These are phyloP conservation scores for Lysandra bellargus DNA, from an alignment of 2,888 invertebrate genomes.

Conservation along the genomic window DNA sequence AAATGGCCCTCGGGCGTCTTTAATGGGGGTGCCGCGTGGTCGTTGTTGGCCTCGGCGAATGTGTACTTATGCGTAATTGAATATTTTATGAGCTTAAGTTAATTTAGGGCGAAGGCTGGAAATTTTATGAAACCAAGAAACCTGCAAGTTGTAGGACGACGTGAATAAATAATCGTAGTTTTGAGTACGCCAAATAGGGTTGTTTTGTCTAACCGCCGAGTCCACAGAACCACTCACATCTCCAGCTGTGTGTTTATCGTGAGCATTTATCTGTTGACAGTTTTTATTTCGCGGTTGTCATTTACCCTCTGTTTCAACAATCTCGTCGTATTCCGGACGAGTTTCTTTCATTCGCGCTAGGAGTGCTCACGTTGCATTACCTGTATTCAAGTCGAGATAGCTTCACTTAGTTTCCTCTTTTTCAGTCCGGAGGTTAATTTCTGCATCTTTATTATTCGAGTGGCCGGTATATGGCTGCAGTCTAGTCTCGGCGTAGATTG, in stretches of 20 bases:
- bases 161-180: conserved; percentile 6
- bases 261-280: conserved; percentile 81
- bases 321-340: conserved; percentile 63
- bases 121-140: conserved; percentile 23
- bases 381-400: conserved; percentile 76
- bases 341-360: conserved; percentile 76
- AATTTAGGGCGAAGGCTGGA: conserved; percentile 65
- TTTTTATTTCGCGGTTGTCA: conserved; percentile 79
- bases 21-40: conserved; percentile 81
- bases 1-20: conserved; percentile 81
- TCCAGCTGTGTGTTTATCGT: conserved; percentile 75
- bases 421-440: conserved; percentile 76
- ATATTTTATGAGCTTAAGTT: conserved; percentile 75
- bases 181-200: neutral
- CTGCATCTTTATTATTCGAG: conserved; percentile 80
- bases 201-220: conserved; percentile 43
- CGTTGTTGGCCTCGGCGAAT: conserved; percentile 79
- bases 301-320: conserved; percentile 77
- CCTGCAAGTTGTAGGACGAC: neutral
- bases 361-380: conserved; percentile 75
- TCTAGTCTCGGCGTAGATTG: conserved; percentile 76
- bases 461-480: conserved; percentile 67
- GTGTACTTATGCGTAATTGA: conserved; percentile 81
- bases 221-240: conserved; percentile 64
- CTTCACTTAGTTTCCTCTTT: conserved; percentile 80